phyloP scores from a whole-genome alignment of 1,140 invertebrate genomes.

The Pogonomyrmex barbatus region DNA sequence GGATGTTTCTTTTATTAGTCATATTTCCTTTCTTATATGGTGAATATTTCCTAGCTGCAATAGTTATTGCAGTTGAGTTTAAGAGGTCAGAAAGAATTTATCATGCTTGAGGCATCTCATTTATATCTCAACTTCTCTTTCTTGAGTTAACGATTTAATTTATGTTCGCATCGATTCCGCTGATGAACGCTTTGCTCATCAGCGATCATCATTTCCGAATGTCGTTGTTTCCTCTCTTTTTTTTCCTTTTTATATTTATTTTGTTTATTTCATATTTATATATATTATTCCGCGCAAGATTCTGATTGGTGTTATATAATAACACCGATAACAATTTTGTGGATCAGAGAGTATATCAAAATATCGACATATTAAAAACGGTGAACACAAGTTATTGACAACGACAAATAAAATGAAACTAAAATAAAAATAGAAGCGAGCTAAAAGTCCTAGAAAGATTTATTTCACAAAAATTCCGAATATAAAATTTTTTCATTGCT shows the following conservation, averaged over 20 bases:
- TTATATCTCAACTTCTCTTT: neutral
- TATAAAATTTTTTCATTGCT: neutral
- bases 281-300: neutral
- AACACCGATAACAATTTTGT: neutral
- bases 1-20: constrained; percentile 61
- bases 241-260: constrained; percentile 22
- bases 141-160: neutral
- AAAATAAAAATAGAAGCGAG: neutral
- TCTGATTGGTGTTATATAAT: neutral
- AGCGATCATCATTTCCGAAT: constrained; percentile 33
- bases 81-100: neutral
- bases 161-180: neutral
- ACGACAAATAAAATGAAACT: neutral
- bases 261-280: neutral
- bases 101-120: neutral
- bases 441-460: neutral
- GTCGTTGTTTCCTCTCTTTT: constrained; percentile 1
- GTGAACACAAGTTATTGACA: neutral
- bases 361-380: constrained; percentile 1
- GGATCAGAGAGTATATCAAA: neutral
- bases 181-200: constrained; percentile 20
- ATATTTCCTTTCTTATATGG: constrained; percentile 25
- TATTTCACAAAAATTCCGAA: neutral
- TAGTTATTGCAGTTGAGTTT: neutral
- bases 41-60: neutral